Evolutionary conservation across 2,113 vertebrate genomes (phyloP).

Genomic region (Varanus salvator): DNA sequence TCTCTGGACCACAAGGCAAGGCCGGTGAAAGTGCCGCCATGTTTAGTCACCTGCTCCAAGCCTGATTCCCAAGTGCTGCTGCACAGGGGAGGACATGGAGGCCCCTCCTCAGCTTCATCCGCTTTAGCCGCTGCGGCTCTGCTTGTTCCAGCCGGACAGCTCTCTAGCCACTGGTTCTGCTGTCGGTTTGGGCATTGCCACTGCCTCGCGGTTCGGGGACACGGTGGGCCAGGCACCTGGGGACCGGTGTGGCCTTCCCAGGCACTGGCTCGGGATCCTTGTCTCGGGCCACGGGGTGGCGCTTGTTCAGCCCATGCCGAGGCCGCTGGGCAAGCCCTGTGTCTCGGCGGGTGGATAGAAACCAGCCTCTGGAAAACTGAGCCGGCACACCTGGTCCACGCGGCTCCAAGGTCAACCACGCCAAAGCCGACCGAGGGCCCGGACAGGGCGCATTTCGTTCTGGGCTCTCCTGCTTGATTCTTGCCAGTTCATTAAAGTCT

Average conservation of each 20-base stretch:
- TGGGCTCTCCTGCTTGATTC: slow-evolving; percentile 71
- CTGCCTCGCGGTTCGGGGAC: not conserved
- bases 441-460: slow-evolving; percentile 47
- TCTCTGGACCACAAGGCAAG: too few species aligned
- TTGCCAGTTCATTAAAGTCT: slow-evolving; percentile 76
- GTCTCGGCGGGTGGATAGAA: not conserved
- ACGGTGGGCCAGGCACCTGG: not conserved
- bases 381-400: slow-evolving; percentile 32
- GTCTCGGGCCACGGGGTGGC: not conserved
- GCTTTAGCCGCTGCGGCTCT: too few species aligned
- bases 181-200: not conserved
- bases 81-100: too few species aligned
- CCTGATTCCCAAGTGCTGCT: too few species aligned
- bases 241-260: not conserved
- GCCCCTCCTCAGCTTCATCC: too few species aligned
- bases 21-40: too few species aligned
- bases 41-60: too few species aligned
- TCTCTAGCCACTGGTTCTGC: not conserved
- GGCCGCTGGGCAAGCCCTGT: not conserved
- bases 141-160: too few species aligned
- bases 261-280: not conserved
- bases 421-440: slow-evolving; percentile 47
- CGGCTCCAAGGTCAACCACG: slow-evolving; percentile 66
- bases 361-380: slow-evolving; percentile 4
- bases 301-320: not conserved